Conservation (phyloP, 1,140 invertebrate species). For the Lepidostoma basale region DNA sequence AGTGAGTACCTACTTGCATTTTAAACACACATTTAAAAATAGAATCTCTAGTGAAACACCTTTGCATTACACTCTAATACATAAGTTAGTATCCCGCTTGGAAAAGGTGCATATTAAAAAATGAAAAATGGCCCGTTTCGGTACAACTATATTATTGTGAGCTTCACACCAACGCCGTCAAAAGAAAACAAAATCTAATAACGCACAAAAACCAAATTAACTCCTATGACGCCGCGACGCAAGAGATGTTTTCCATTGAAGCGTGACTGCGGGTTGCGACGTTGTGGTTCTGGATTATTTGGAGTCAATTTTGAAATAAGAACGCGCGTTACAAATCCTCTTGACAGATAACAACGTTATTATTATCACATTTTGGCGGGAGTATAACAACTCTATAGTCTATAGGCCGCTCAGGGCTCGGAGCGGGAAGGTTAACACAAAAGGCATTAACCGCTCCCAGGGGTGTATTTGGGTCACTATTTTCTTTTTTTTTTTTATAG, state of each 20-base stretch:
- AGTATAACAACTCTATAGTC: conserved; percentile 40
- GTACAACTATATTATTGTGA: conserved; percentile 46
- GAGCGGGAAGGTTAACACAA: conserved; percentile 31
- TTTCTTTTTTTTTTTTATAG: background rate
- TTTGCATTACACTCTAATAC: conserved; percentile 38
- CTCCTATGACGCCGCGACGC: background rate
- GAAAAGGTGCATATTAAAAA: conserved; percentile 47
- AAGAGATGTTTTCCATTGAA: background rate
- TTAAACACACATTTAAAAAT: too few relatives aligned
- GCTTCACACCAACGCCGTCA: conserved; percentile 7
- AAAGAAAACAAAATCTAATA: background rate
- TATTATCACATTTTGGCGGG: conserved; percentile 47
- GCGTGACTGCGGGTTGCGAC: background rate
- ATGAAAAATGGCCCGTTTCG: conserved; percentile 46
- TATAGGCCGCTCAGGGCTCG: conserved; percentile 24
- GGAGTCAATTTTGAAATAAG: conserved; percentile 46
- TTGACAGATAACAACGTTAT: conserved; percentile 48
- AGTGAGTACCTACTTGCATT: too few relatives aligned
- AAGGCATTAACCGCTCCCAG: conserved; percentile 22
- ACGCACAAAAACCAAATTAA: background rate
- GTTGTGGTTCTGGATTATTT: background rate
- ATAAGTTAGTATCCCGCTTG: conserved; percentile 41
- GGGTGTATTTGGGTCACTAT: background rate
- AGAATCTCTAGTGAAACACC: conserved; percentile 17
- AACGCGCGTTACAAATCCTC: conserved; percentile 47